A percentile compares a stretch with the other conserved stretches of the same genome.
Conservation (phyloP, 2,113 vertebrate species). For the Copsychus sechellarum region DNA sequence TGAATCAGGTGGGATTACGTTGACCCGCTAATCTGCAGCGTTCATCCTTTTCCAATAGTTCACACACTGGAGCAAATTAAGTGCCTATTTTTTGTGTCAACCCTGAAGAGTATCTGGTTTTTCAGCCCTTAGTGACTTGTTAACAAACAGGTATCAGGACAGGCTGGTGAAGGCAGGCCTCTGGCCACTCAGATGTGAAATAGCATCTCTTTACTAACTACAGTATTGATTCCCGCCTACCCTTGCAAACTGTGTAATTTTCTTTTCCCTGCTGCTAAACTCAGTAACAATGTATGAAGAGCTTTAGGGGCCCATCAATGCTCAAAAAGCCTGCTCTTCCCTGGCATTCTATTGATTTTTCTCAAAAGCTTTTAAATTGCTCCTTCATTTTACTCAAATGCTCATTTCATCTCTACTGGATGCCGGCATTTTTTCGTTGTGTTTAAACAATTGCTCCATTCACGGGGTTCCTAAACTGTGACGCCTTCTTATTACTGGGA, state of each 20-base stretch:
- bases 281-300: conserved; percentile 77
- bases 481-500: conserved; percentile 81
- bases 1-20: conserved; percentile 60
- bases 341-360: conserved; percentile 85
- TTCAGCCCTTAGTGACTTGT: conserved; percentile 87
- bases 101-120: conserved; percentile 80
- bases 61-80: conserved; percentile 78
- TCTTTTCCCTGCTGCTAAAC: conserved; percentile 79
- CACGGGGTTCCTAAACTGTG: conserved; percentile 79
- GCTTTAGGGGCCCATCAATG: conserved; percentile 75
- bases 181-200: conserved; percentile 97
- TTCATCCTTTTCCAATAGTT: conserved; percentile 74
- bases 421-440: conserved; percentile 72
- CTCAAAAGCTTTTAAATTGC: conserved; percentile 86
- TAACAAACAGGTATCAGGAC: conserved; percentile 85
- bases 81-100: conserved; percentile 79
- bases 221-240: conserved; percentile 87
- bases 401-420: conserved; percentile 80
- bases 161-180: conserved; percentile 68
- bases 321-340: conserved; percentile 75
- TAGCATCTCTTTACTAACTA: conserved; percentile 95
- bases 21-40: conserved; percentile 73
- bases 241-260: conserved; percentile 77
- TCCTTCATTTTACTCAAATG: conserved; percentile 83
- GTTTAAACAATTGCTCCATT: conserved; percentile 84